phyloP scores from a whole-genome alignment of 2,113 vertebrate species.

The Daboia siamensis region DNA sequence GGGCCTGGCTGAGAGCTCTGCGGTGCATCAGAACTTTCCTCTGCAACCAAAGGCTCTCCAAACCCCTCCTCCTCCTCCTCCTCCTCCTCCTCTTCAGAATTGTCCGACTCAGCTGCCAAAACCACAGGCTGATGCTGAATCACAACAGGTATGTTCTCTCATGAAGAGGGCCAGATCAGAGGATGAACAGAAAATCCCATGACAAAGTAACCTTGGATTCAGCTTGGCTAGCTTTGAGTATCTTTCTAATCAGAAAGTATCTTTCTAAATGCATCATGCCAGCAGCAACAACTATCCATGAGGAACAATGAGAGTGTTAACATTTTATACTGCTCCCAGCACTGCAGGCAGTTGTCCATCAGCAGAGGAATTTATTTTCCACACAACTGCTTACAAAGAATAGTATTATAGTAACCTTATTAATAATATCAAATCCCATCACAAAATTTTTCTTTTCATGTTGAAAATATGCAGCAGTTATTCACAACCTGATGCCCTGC shows the following conservation, averaged over 20 bases:
- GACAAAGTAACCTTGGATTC: background rate
- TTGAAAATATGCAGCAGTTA: background rate
- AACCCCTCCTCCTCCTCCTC: too few species aligned
- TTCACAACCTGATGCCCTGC: background rate
- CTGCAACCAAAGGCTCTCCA: too few species aligned
- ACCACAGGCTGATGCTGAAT: too few species aligned
- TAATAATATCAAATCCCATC: background rate
- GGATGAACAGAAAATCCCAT: background rate
- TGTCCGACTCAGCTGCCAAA: too few species aligned
- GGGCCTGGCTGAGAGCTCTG: too few species aligned
- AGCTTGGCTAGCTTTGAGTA: too few species aligned
- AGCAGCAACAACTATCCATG: too few species aligned
- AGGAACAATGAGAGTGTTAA: background rate
- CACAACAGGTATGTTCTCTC: background rate
- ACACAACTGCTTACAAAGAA: background rate
- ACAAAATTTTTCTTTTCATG: background rate
- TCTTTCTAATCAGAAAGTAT: background rate
- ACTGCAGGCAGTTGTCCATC: background rate
- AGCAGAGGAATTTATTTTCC: background rate
- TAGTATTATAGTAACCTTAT: background rate
- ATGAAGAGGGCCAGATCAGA: too few species aligned
- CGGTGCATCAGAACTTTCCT: too few species aligned
- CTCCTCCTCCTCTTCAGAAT: too few species aligned
- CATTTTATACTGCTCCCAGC: background rate
- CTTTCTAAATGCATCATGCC: background rate